phyloP scores from a whole-genome alignment of 2,888 invertebrate genomes.

The Patella depressa region DNA sequence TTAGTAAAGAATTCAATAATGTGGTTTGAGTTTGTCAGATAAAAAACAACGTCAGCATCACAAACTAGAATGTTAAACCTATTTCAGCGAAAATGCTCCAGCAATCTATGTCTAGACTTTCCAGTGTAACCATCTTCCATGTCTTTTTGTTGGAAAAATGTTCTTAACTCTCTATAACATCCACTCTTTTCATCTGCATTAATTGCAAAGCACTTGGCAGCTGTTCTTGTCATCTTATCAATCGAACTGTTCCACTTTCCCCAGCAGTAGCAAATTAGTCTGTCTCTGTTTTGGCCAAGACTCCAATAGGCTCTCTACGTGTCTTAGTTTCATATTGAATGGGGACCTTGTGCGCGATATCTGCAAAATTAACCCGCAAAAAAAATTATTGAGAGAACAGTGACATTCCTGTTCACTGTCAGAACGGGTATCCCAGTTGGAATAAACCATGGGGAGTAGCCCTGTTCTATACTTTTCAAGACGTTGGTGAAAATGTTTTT shows the following conservation, averaged over 20 bases:
- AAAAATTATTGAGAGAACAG: background rate
- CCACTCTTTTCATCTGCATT: constrained; percentile 11
- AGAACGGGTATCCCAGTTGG: constrained; percentile 13
- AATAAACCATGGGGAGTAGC: constrained; percentile 17
- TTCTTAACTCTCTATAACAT: constrained; percentile 7
- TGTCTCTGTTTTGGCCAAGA: background rate
- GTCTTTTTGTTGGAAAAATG: constrained; percentile 14
- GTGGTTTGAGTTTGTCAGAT: no score
- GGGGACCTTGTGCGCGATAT: constrained; percentile 12
- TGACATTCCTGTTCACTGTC: constrained; percentile 8
- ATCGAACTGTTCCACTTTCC: constrained; percentile 8
- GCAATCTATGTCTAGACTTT: background rate
- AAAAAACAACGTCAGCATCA: constrained; percentile 5
- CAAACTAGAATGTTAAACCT: constrained; percentile 27
- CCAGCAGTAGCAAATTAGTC: background rate
- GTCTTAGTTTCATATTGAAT: background rate
- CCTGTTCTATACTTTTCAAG: constrained; percentile 18
- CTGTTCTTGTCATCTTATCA: background rate
- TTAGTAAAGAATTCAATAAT: constrained; percentile 25
- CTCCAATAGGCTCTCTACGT: background rate
- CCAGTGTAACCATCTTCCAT: background rate
- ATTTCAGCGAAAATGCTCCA: constrained; percentile 23
- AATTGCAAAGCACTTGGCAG: background rate
- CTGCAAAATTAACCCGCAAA: constrained; percentile 22
- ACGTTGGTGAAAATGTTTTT: constrained; percentile 18